Base-by-base conservation (phyloP, 2,888 invertebrate genomes). In the Bugulina stolonifera region DNA sequence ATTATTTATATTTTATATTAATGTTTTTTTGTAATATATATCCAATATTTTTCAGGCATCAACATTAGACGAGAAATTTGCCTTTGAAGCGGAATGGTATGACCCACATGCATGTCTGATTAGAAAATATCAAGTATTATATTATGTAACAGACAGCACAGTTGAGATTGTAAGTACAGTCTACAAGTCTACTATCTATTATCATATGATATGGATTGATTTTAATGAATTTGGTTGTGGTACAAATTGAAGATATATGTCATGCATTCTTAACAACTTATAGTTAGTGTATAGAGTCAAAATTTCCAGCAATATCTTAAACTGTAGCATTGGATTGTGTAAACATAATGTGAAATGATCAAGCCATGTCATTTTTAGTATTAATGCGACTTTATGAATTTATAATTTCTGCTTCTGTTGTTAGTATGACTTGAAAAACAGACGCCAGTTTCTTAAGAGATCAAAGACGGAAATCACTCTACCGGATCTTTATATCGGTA, bases 81-180 rank as follows among this genome's bases (percentile, higher is more conserved):
- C 80, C 71, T 86, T 86, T 75, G 77, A 83, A 43, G 91, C 91
- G 1, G 93, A 94, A 86, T 95, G 93, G 93, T 93, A 90, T 81
- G 94, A 94, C 81, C 89, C 89, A 77, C 89, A 91, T 79, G 90
- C 92, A 0, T 89, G 89, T 55, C 87, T 91, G 23, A 85, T 89
- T 29, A 89, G 91, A 78, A 89, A 89, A 75, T 94, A 92, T 83
- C 87, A 89, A 78, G 85, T 94, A 69, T 90, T 90, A 78, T 94
- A 88, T 82, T 93, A 89, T 83, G 89, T 90, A 1, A 87, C 86
- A 70, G 93, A 94, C 82, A 89, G 89, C 77, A 90, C 91, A 0
- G 84, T 94, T 35, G 94, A 94, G 87, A 88, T 95, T 85, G 90
- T 90, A 85, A 83, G 86, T 81, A n/a, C n/a, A n/a, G n/a, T n/a